A percentile compares a stretch with the other conserved stretches of the same genome.
Conservation (phyloP, 2,797 vertebrate genomes). For the Protonibea diacanthus region DNA sequence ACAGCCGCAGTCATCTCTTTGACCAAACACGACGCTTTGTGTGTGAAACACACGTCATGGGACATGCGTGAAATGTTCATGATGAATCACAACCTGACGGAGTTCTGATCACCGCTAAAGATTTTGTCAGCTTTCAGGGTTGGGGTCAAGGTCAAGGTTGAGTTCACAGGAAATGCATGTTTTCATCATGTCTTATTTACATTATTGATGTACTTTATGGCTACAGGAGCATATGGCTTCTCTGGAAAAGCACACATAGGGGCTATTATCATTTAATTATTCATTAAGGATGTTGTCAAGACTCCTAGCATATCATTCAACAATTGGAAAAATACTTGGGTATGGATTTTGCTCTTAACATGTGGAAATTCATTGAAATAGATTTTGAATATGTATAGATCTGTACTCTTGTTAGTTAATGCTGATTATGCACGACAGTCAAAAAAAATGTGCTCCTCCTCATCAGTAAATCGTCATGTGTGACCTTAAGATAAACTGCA, state of each 20-base stretch:
- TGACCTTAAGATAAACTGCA: background rate
- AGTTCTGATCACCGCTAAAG: constrained; percentile 18
- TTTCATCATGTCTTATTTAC: constrained; percentile 75
- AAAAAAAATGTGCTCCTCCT: background rate
- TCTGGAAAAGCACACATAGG: constrained; percentile 52
- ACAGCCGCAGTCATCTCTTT: constrained; percentile 63
- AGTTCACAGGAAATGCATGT: constrained; percentile 66
- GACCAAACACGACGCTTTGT: constrained; percentile 42
- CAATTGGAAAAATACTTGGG: constrained; percentile 57
- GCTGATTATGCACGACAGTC: background rate
- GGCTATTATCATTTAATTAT: constrained; percentile 69
- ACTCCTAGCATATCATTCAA: constrained; percentile 56
- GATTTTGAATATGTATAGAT: background rate
- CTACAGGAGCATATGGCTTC: constrained; percentile 34
- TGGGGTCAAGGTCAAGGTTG: constrained; percentile 69
- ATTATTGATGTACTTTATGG: constrained; percentile 70
- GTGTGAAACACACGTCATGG: constrained; percentile 22
- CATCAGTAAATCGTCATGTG: background rate
- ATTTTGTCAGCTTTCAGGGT: constrained; percentile 40
- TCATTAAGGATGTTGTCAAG: constrained; percentile 70
- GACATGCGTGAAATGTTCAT: constrained; percentile 23
- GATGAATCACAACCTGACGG: constrained; percentile 24
- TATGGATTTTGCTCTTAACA: constrained; percentile 10
- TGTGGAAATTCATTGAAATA: background rate
- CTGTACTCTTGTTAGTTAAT: background rate